Base-by-base conservation (phyloP, 2,888 invertebrate species). In the Caenorhabditis angaria region DNA sequence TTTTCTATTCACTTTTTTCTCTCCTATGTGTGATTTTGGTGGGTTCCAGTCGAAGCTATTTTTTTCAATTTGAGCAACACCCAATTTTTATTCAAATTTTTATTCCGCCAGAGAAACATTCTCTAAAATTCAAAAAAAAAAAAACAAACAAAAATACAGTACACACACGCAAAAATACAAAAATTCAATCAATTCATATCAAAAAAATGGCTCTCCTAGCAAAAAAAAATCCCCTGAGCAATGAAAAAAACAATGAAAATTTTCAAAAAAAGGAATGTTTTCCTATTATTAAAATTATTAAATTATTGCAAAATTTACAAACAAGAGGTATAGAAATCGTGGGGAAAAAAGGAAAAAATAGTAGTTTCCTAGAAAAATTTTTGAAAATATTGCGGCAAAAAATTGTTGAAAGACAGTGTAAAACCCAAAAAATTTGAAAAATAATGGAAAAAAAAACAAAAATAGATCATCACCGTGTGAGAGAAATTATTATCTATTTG, bases 181-280 rank as follows among this genome's bases (percentile, higher is more conserved):
- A 53, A 18, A 64, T 32, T 59, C 27, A 61, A 62, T 65, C 61
- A 57, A 70, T 53, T 53, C 48, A 59, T 58, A 51, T 24, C 32
- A 56, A 51, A 53, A 6, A 61, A 64, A 63, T 65, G 65, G 65
- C 70, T 70, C 61, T 65, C 59, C 65, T 62, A 66, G 61, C 61
- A n/a, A n/a, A n/a, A n/a, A n/a, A 65, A 54, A n/a, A 70, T 66
- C 70, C 70, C 70, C 70, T 70, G 70, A 70, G 70, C 65, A 66
- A 32, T 29, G 32, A 32, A 32, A 12, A n/a, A 56, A 56, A 20
- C 22, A 8, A n/a, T 20, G 50, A 50, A 50, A 50, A 50, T 8
- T 20, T 8, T n/a, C n/a, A 50, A 20, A 24, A 50, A 22, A 50
- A 50, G 50, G 50, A 50, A 50, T 50, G 50, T 50, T 2, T 24